Evolutionary conservation across 2,797 vertebrate genomes (phyloP).

Genomic region (Platalea minor): DNA sequence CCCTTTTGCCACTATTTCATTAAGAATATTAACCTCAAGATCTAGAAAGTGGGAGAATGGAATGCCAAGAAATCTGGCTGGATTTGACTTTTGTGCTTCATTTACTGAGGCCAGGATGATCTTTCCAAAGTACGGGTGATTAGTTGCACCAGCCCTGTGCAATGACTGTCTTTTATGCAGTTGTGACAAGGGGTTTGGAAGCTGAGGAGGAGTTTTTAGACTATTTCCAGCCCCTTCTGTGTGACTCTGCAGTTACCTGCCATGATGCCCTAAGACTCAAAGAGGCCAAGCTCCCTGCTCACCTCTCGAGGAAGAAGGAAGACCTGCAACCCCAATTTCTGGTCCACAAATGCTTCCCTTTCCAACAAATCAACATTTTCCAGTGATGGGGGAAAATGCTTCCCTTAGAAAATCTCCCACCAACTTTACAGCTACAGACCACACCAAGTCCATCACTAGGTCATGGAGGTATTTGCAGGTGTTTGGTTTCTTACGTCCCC

Average conservation of each 20-base stretch:
- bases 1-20: neutral
- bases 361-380: neutral
- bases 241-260: neutral
- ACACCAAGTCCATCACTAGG: neutral
- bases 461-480: neutral
- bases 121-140: neutral
- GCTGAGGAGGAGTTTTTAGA: neutral
- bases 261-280: neutral
- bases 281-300: neutral
- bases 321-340: neutral
- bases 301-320: neutral
- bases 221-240: neutral
- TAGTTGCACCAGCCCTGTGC: neutral
- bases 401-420: neutral
- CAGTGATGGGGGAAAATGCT: neutral
- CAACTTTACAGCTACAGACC: neutral
- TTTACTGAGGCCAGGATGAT: neutral
- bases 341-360: neutral
- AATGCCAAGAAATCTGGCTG: neutral
- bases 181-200: neutral
- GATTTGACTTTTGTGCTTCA: neutral
- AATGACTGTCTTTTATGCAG: neutral
- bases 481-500: neutral
- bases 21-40: neutral
- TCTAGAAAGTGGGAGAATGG: neutral